phyloP scores from a whole-genome alignment of 1,140 invertebrate genomes.

The Mactra quadrangularis region DNA sequence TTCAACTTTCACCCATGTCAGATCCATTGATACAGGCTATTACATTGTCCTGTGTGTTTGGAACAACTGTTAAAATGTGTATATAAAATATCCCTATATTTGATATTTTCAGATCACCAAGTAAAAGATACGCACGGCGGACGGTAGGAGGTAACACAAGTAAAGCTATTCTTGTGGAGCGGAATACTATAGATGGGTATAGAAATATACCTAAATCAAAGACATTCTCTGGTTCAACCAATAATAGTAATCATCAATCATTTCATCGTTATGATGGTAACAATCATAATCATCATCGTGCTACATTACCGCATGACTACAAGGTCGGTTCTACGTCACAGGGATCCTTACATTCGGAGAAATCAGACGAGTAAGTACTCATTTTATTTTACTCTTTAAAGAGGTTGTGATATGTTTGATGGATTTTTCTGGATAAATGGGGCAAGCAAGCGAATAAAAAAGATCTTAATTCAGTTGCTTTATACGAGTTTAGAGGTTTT shows the following conservation, averaged over 20 bases:
- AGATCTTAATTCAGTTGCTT: too few species aligned
- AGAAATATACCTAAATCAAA: slow-evolving; percentile 80
- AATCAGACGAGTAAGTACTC: slow-evolving; percentile 80
- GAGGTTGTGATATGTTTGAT: too few species aligned
- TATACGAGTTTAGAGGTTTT: too few species aligned
- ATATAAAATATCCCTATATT: too few species aligned
- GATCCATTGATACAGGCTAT: too few species aligned
- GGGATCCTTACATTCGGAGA: slow-evolving; percentile 73
- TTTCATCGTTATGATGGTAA: slow-evolving; percentile 76
- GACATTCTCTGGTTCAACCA: slow-evolving; percentile 74
- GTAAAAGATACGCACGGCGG: slow-evolving; percentile 86
- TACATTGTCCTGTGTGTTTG: too few species aligned
- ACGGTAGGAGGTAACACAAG: slow-evolving; percentile 82
- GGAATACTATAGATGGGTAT: slow-evolving; percentile 82
- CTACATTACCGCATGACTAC: slow-evolving; percentile 80
- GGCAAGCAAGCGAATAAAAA: too few species aligned
- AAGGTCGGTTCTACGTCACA: slow-evolving; percentile 68
- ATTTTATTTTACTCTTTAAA: too few species aligned
- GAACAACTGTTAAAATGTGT: too few species aligned
- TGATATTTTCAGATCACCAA: slow-evolving; percentile 86
- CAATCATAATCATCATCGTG: slow-evolving; percentile 72
- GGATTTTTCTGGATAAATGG: too few species aligned
- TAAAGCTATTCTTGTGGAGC: slow-evolving; percentile 84
- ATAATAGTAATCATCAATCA: slow-evolving; percentile 61
- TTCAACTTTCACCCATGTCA: too few species aligned